phyloP scores from a whole-genome alignment of 2,113 vertebrate species.

The Aphyosemion australe region DNA sequence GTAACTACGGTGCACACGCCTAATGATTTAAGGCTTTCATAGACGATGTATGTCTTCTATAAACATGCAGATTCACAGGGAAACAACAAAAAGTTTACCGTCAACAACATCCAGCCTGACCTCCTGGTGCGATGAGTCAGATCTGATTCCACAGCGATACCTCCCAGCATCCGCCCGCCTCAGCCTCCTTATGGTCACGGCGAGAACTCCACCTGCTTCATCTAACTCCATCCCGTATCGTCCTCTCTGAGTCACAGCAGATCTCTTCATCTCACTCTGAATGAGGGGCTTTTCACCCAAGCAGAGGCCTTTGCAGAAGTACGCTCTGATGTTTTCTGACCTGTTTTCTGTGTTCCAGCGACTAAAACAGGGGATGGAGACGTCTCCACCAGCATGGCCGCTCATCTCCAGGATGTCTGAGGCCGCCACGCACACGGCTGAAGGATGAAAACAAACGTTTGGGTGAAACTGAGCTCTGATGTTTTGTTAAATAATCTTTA shows the following conservation, averaged over 20 bases:
- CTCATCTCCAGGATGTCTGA: constrained; percentile 27
- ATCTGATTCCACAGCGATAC: constrained; percentile 53
- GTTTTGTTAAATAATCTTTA: too few species aligned
- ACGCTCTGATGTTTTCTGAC: constrained; percentile 23
- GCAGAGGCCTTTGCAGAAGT: constrained; percentile 62
- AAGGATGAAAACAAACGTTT: background rate
- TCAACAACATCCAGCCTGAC: constrained; percentile 47
- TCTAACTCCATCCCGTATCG: constrained; percentile 54
- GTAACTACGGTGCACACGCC: too few species aligned
- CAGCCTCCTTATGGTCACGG: constrained; percentile 62
- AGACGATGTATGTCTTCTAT: too few species aligned
- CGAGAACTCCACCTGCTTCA: constrained; percentile 33
- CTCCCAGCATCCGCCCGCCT: constrained; percentile 36
- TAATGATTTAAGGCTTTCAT: too few species aligned
- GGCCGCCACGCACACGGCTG: constrained; percentile 20
- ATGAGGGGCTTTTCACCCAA: constrained; percentile 24
- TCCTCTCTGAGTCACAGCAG: background rate
- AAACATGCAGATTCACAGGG: background rate
- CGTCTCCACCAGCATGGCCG: constrained; percentile 38
- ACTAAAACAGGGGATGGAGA: constrained; percentile 54
- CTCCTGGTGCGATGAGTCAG: constrained; percentile 29
- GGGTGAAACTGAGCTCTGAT: background rate
- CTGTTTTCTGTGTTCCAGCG: constrained; percentile 22
- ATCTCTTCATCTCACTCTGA: background rate
- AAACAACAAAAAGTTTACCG: constrained; percentile 29